These are phyloP conservation scores for Stichodactyla helianthus DNA, from an alignment of 64 coral and sea anemone species.

Conservation along the genomic window DNA sequence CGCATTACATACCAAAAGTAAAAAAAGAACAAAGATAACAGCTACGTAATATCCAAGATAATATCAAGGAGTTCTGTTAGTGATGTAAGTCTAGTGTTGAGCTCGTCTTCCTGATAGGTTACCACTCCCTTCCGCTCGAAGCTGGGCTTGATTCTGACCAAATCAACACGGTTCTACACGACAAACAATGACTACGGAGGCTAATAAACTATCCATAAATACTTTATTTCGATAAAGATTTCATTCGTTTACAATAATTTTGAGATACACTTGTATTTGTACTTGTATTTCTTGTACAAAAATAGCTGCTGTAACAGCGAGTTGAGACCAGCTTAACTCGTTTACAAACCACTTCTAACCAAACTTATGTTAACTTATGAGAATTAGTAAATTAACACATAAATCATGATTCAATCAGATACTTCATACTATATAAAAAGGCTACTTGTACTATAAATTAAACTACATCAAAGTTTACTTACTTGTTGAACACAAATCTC, in stretches of 20 bases:
- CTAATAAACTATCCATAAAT: not conserved
- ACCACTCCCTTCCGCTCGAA: not conserved
- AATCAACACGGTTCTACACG: not conserved
- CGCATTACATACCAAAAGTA: not conserved
- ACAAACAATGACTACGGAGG: not conserved
- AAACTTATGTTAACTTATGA: no score
- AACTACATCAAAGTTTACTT: not conserved
- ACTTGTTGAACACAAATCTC: not conserved
- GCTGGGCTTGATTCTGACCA: not conserved
- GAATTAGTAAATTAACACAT: not conserved
- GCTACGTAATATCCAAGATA: not conserved
- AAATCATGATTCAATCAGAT: not conserved
- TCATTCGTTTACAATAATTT: not conserved
- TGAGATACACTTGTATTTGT: not conserved
- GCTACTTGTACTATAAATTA: not conserved
- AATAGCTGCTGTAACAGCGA: not conserved
- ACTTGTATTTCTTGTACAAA: not conserved
- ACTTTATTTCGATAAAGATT: not conserved
- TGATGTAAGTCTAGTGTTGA: not conserved
- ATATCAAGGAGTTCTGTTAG: conserved; percentile 1
- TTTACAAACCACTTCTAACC: no score
- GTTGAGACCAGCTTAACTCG: not conserved
- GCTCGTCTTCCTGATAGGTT: not conserved
- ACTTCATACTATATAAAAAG: not conserved
- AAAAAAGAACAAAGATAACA: conserved; percentile 2